phyloP scores from a whole-genome alignment of 1,140 invertebrate species.

The Anoplolepis gracilipes region DNA sequence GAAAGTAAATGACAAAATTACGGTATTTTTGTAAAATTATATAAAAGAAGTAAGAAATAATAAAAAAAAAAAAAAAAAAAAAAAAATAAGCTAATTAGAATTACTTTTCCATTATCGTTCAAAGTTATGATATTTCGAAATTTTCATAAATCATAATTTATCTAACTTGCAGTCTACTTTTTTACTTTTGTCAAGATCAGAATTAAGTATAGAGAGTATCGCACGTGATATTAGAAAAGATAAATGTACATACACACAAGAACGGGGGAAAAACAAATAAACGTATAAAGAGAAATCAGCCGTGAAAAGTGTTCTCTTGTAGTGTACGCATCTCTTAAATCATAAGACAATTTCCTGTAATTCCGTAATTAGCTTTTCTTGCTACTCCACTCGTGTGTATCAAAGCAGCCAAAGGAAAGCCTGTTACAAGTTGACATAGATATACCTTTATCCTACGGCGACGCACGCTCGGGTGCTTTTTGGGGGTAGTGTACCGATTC shows the following conservation, averaged over 20 bases:
- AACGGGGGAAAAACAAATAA: background rate
- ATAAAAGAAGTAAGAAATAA: background rate
- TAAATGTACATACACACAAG: too few relatives aligned
- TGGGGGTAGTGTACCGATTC: slow-evolving; percentile 34
- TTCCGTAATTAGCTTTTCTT: slow-evolving; percentile 46
- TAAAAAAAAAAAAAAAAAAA: background rate
- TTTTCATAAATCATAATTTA: too few relatives aligned
- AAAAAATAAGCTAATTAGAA: background rate
- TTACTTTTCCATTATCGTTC: background rate
- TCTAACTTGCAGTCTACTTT: background rate
- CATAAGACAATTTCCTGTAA: slow-evolving; percentile 34
- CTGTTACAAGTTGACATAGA: slow-evolving; percentile 26
- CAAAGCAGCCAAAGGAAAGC: background rate
- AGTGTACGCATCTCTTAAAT: background rate
- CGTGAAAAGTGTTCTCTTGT: slow-evolving; percentile 5
- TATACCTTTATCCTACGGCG: slow-evolving; percentile 29
- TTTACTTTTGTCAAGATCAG: background rate
- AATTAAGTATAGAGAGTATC: background rate
- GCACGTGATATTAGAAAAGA: background rate
- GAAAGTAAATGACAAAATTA: background rate
- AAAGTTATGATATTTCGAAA: background rate
- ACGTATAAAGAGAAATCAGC: background rate
- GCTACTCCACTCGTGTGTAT: background rate
- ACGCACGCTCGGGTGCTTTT: slow-evolving; percentile 41
- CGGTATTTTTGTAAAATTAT: background rate